Percentiles rank a stretch among this genome's conserved stretches.
These are phyloP conservation scores for Phyllopteryx taeniolatus DNA, from an alignment of 2,113 vertebrate genomes.

Conservation along the genomic window DNA sequence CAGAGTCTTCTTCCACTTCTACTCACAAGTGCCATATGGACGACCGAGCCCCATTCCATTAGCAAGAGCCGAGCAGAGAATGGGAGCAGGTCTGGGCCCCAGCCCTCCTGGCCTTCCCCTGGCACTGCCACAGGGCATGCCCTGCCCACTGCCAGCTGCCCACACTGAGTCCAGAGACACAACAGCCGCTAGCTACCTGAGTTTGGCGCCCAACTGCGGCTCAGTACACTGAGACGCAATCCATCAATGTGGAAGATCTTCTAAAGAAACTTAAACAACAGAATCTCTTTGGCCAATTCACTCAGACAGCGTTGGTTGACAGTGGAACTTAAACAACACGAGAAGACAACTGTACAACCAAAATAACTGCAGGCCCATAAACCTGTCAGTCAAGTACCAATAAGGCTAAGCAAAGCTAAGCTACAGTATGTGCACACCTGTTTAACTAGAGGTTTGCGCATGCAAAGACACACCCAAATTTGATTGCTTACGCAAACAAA, in stretches of 20 bases:
- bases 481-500: too few species aligned
- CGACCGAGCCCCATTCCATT: constrained; percentile 71
- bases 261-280: constrained; percentile 1
- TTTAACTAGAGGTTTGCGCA: too few species aligned
- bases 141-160: constrained; percentile 76
- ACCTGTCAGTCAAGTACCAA: too few species aligned
- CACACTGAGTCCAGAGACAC: constrained; percentile 55
- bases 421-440: too few species aligned
- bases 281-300: neutral
- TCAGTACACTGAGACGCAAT: constrained; percentile 17
- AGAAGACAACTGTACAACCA: neutral
- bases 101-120: constrained; percentile 68
- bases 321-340: neutral
- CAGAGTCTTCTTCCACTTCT: constrained; percentile 42
- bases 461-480: too few species aligned
- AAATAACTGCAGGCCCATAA: too few species aligned
- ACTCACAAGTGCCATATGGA: constrained; percentile 77
- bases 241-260: constrained; percentile 38
- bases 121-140: constrained; percentile 77
- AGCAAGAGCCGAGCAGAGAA: constrained; percentile 61
- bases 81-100: constrained; percentile 53
- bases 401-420: too few species aligned
- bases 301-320: neutral
- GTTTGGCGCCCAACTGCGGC: constrained; percentile 37
- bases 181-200: constrained; percentile 56